Base-by-base conservation (phyloP, 2,888 invertebrate genomes). In the Sialis lutaria region DNA sequence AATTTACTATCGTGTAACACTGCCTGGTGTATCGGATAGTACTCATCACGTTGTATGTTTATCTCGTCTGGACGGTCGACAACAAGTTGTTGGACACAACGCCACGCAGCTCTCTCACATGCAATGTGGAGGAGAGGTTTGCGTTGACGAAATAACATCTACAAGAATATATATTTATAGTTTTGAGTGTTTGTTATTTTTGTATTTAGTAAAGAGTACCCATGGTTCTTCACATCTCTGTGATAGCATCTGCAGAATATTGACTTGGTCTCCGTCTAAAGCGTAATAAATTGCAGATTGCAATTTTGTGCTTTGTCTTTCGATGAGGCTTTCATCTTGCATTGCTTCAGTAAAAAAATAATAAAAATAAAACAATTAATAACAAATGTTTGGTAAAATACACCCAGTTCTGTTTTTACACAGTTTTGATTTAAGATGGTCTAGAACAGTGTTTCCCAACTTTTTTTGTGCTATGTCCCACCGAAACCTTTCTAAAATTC, bases 1-100 rank as follows among this genome's bases (percentile, higher is more conserved):
- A 82, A 82, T 56, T 77, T 73, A 43, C 75, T 72, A 52, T 82
- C 80, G 59, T 83, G 82, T 31, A 80, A 67, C 12, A 81, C 81
- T 9, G 82, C 78, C 57, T 81, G 79, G 61, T 83, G 79, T 49
- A 84, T 77, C n/a, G 84, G 83, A 60, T 79, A 82, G 60, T 82
- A 82, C 64, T 82, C 83, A 57, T 82, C 80, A 60, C 76, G 79
- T 48, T 79, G 73, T 50, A 77, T 70, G 61, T 81, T 79, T 42
- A 82, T 78, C 62, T 81, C 80, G 53, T 79, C 79, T 35, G 75
- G 73, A 39, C 80, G 60, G 53, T 77, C 75, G 3, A 73, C 68
- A 6, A 80, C 74, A 50, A 82, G 61, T 56, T 75, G 77, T 56
- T 78, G 76, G 3, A 79, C 79, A 62, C 81, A 81, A 52, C 74